Base-by-base conservation (phyloP, 2,888 invertebrate genomes). In the Agrypnus murinus region DNA sequence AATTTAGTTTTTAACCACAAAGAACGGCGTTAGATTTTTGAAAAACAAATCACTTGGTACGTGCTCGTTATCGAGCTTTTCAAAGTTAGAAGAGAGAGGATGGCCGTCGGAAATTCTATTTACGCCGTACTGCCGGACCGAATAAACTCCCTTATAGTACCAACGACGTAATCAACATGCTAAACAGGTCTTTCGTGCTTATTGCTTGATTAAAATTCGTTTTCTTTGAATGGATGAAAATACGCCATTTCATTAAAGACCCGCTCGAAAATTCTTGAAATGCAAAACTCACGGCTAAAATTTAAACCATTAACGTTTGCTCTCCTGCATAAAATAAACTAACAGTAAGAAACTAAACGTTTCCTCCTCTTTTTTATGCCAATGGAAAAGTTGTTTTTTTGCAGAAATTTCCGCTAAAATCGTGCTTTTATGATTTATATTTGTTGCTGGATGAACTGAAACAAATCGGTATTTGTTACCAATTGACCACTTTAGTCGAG, bases 191-290 rank as follows among this genome's bases (percentile, higher is more conserved):
- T 55, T 62, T 62, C 58, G 55, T 62, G 65, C 65, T 65, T 66
- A 70, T 70, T 66, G 65, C 70, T 70, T 66, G 70, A 70, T 70
- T 70, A 70, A 70, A 70, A 70, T 70, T 70, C 70, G 65, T 65
- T 70, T 70, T 70, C 69, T 65, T 69, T 69, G 69, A 69, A 65
- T 65, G 57, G 65, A 63, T 46, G 69, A 64, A 69, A 69, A 69
- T 69, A 58, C 69, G 69, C 43, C 64, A 48, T 69, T 69, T 69
- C 69, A 69, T 65, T 69, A 69, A 64, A 46, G 50, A 25, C 36
- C 48, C 53, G 40, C 53, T 55, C 14, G 65, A 65, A 70, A 70
- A 70, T 65, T 70, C 70, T 38, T 50, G 60, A 70, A 70, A 59
- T 65, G 59, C 58, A 40, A 15, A 64, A 57, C 38, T 64, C 59